A percentile compares a stretch with the other conserved stretches of the same genome.
These are phyloP conservation scores for Antheraea pernyi DNA, from an alignment of 1,140 invertebrate genomes.

Conservation along the genomic window DNA sequence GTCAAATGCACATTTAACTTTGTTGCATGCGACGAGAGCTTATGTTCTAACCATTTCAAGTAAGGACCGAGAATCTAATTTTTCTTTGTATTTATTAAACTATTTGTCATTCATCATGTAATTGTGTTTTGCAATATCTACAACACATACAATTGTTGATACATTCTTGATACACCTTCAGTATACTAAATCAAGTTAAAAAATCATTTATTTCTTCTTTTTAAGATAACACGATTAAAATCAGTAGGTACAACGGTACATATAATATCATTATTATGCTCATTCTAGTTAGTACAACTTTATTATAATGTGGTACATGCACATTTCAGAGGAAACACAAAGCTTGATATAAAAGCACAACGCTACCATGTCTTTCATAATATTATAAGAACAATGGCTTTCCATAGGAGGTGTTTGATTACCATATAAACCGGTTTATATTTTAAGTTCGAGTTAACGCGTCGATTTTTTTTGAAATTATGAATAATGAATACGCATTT, in stretches of 20 bases:
- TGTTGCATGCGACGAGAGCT: constrained; percentile 13
- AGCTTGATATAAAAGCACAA: constrained; percentile 10
- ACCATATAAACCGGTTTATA: constrained; percentile 61
- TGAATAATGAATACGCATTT: constrained; percentile 68
- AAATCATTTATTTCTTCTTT: too few species aligned
- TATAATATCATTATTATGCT: too few species aligned
- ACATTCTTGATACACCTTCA: too few species aligned
- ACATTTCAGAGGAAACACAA: not conserved
- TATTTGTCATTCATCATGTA: too few species aligned
- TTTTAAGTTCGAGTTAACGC: constrained; percentile 46
- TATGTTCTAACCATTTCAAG: not conserved
- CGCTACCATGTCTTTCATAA: constrained; percentile 9
- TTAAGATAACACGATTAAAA: too few species aligned
- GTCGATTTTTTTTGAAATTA: constrained; percentile 54
- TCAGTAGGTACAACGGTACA: too few species aligned
- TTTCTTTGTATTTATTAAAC: too few species aligned
- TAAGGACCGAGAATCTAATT: too few species aligned
- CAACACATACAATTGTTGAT: too few species aligned
- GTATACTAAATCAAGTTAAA: too few species aligned
- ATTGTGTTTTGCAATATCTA: too few species aligned
- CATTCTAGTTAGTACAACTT: not conserved
- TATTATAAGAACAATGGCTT: constrained; percentile 46
- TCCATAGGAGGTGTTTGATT: constrained; percentile 56
- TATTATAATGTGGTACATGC: not conserved
- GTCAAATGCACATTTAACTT: constrained; percentile 13